Conservation (phyloP, 2,888 invertebrate species). For the Catocala fraxini region DNA sequence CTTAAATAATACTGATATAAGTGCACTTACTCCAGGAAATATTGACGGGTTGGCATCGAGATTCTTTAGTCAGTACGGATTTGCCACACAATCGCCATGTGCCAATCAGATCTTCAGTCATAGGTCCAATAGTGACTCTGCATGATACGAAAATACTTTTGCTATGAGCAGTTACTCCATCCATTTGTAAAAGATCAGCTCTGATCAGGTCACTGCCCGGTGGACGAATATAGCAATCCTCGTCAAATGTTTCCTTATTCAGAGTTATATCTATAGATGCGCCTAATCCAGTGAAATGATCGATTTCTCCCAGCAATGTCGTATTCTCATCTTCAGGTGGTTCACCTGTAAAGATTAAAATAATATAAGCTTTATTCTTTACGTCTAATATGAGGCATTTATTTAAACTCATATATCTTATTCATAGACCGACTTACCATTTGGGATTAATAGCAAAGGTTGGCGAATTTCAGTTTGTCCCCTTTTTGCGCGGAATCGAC, state of each 20-base stretch:
- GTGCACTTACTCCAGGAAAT: constrained; percentile 43
- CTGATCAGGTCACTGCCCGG: constrained; percentile 23
- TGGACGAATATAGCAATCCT: constrained; percentile 36
- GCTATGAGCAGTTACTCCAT: constrained; percentile 20
- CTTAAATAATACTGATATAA: no score
- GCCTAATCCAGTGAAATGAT: constrained; percentile 18
- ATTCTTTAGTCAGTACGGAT: constrained; percentile 8
- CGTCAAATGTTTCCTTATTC: constrained; percentile 32
- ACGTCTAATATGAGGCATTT: no score
- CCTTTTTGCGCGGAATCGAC: constrained; percentile 30
- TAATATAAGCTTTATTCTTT: no score
- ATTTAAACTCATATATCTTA: no score
- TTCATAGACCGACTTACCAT: constrained; percentile 46
- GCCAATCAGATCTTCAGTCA: constrained; percentile 38
- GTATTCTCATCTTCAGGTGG: constrained; percentile 3
- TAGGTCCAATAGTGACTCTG: constrained; percentile 48
- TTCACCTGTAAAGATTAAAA: no score
- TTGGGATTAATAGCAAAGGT: constrained; percentile 52
- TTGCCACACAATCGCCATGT: constrained; percentile 41
- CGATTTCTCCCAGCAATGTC: constrained; percentile 18
- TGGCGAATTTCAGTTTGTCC: constrained; percentile 38
- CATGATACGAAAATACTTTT: constrained; percentile 47
- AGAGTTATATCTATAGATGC: constrained; percentile 36
- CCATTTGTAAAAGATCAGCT: constrained; percentile 6
- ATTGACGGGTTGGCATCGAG: constrained; percentile 41